Base-by-base conservation (phyloP, 2,113 vertebrate species). In the Steatornis caripensis region DNA sequence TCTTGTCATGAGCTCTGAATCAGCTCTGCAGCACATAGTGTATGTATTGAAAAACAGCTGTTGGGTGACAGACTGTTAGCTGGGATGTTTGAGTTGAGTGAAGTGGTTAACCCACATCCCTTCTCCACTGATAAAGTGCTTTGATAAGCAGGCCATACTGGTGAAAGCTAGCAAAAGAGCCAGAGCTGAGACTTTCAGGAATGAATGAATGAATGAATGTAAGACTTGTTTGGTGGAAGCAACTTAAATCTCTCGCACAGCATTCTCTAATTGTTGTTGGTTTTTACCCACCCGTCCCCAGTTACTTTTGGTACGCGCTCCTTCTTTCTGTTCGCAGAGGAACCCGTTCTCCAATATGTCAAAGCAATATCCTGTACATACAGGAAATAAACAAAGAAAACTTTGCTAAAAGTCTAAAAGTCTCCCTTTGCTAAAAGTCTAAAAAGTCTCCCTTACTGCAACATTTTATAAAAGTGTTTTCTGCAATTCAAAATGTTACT, bases 61-160 rank as follows among this genome's bases (percentile, higher is more conserved):
- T 98, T 97, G 97, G 98, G 98, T 98, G 98, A 98, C 98, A 98
- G 97, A 97, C 96, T 90, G 97, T 84, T 96, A 97, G 97, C 98
- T 97, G 98, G 98, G 98, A 97, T 97, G 97, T 92, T 96, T 5
- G 78, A 98, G 97, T 49, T 97, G 98, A 99, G 98, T 98, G 98
- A 98, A 98, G 98, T 98, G 98, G 98, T 98, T 97, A 98, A 98
- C 99, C 99, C 98, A 98, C 98, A 99, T 99, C 98, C 98, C 98
- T 98, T 98, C 98, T 97, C 98, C 98, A 98, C 98, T 98, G 99
- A 99, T 99, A 99, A 99, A 99, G 99, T 99, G 99, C 99, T 99
- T 97, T 98, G 99, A 99, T 99, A 99, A 99, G 99, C 98, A 87
- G 94, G 93, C 94, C 71, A 87, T 97, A 96, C 97, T 98, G 98